A percentile compares a stretch with the other conserved stretches of the same genome.
These are phyloP conservation scores for Myiothlypis coronata DNA, from an alignment of 2,797 vertebrate genomes.

Conservation along the genomic window DNA sequence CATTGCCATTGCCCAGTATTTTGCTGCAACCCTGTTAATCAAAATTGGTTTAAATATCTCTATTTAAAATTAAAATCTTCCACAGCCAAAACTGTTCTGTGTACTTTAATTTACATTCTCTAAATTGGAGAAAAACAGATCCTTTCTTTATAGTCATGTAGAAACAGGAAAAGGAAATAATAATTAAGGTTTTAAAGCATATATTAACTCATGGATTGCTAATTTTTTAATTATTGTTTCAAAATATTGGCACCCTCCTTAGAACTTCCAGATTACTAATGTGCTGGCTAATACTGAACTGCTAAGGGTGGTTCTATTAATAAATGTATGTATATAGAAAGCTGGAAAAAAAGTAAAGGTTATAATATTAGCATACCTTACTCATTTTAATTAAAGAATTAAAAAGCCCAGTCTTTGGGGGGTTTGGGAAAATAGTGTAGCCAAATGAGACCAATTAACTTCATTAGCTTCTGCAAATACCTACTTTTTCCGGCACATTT, in stretches of 20 bases:
- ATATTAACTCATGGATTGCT: conserved; percentile 67
- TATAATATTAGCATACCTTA: conserved; percentile 79
- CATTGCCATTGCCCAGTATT: conserved; percentile 12
- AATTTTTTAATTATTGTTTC: conserved; percentile 66
- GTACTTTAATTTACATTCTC: conserved; percentile 51
- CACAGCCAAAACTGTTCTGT: conserved; percentile 52
- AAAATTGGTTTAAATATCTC: conserved; percentile 60
- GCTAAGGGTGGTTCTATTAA: conserved; percentile 73
- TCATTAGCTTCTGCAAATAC: conserved; percentile 78
- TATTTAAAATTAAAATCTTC: conserved; percentile 73
- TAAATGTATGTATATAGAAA: conserved; percentile 70
- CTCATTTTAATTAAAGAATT: conserved; percentile 81
- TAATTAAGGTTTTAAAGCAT: conserved; percentile 60
- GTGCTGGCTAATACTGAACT: conserved; percentile 63
- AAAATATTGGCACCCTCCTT: conserved; percentile 54
- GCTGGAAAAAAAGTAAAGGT: conserved; percentile 73
- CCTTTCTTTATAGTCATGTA: conserved; percentile 65
- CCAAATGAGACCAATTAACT: conserved; percentile 78
- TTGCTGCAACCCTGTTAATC: conserved; percentile 58
- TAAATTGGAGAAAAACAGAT: conserved; percentile 47
- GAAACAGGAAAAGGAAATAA: conserved; percentile 73
- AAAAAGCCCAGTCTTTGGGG: conserved; percentile 75
- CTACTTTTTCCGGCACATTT: conserved; percentile 73
- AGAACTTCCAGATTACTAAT: conserved; percentile 64
- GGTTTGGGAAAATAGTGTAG: conserved; percentile 73